These are phyloP conservation scores for Nudaria mundana DNA, from an alignment of 2,888 invertebrate genomes.

Conservation along the genomic window DNA sequence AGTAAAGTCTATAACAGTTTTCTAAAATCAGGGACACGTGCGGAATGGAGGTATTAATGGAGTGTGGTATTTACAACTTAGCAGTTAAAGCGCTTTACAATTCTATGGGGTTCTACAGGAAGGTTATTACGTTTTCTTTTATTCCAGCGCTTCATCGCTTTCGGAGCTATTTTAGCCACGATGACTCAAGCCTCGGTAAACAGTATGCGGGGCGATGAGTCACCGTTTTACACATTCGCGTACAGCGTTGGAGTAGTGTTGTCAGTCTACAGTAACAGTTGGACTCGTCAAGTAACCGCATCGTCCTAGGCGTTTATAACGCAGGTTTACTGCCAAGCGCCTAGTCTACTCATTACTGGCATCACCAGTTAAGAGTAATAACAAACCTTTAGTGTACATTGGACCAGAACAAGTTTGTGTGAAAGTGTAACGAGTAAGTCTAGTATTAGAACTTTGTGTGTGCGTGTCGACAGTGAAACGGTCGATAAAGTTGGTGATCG, in stretches of 20 bases:
- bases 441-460: conserved; percentile 64
- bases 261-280: conserved; percentile 79
- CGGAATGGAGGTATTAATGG: conserved; percentile 80
- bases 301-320: conserved; percentile 70
- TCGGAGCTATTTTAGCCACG: conserved; percentile 53
- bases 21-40: conserved; percentile 63
- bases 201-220: conserved; percentile 82
- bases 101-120: conserved; percentile 37
- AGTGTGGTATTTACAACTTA: conserved; percentile 56
- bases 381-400: conserved; percentile 50
- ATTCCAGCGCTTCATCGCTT: conserved; percentile 67
- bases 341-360: conserved; percentile 52
- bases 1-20: conserved; percentile 52
- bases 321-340: conserved; percentile 73
- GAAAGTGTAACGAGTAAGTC: conserved; percentile 63
- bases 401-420: conserved; percentile 64
- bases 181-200: conserved; percentile 81
- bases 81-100: conserved; percentile 64
- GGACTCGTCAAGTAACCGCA: conserved; percentile 73
- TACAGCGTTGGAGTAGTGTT: conserved; percentile 79
- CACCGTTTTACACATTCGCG: conserved; percentile 82
- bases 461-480: conserved; percentile 76
- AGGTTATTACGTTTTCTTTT: conserved; percentile 29
- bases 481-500: conserved; percentile 73
- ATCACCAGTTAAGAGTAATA: conserved; percentile 50